Evolutionary conservation across 2,113 vertebrate species (phyloP), one percentile per base, ranked within the genome.

Genomic region (Heterotilapia buettikoferi): DNA sequence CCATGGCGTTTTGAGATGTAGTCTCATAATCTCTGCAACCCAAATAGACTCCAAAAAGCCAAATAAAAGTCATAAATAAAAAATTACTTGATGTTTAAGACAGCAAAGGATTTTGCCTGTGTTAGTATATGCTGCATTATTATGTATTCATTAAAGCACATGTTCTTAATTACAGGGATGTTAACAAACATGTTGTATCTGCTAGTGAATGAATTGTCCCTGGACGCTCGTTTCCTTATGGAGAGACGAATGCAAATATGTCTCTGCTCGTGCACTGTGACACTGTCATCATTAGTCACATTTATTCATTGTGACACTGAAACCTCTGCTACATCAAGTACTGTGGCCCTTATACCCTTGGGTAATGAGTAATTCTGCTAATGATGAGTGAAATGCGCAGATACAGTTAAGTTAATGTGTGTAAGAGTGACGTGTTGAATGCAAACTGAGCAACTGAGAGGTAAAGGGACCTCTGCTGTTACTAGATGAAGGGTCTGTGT

Each of bases 351-450:
- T 33, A 79, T 71, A 85, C 93, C 91, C 89, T 63, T 88, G 88
- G 87, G 90, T 91, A 91, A 94, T 94, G 89, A 91, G 63, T 92
- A 87, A 93, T 92, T 92, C 90, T 81, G 84, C 89, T 94, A 94
- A 94, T 94, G 93, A 93, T 90, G 90, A 94, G 84, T 36, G n/a
- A 86, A 86, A 87, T 84, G 87, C 52, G 47, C 68, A 79, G 82
- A 82, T 80, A 79, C 82, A 47, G 84, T 86, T 79, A 81, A 52
- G 89, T 47, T 90, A 92, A 92, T 90, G 87, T 89, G 54, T 71
- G 53, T 89, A 57, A 86, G 85, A 85, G 84, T 82, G 83, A 89
- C 57, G 88, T 54, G 79, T 87, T 85, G 87, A 91, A 92, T 92
- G 63, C 83, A 87, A 90, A 90, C 56, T 50, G 83, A 91, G 86